phyloP scores from a whole-genome alignment of 2,797 vertebrate genomes.

The Fistularia commersonii region DNA sequence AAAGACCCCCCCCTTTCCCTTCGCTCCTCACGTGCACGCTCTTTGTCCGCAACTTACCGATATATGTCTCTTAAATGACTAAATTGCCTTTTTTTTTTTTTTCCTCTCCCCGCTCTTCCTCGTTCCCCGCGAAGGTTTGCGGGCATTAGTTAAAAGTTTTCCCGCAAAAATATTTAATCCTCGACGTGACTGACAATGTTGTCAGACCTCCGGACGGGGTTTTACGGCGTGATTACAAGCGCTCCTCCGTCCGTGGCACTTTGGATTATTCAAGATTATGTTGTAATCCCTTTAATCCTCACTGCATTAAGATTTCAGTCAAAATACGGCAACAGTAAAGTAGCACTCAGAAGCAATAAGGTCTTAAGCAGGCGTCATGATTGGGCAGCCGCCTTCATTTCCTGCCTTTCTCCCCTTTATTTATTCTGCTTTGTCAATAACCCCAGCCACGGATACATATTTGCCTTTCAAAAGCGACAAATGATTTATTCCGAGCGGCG shows the following conservation, averaged over 20 bases:
- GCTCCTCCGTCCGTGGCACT: slow-evolving; percentile 90
- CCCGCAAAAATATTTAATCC: slow-evolving; percentile 78
- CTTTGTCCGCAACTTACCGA: slow-evolving; percentile 60
- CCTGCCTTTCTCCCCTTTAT: slow-evolving; percentile 50
- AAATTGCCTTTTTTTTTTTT: slow-evolving; percentile 55
- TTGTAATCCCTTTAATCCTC: slow-evolving; percentile 99
- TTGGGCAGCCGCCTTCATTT: slow-evolving; percentile 62
- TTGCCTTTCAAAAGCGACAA: slow-evolving; percentile 51
- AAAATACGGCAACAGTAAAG: slow-evolving; percentile 93
- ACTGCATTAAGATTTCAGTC: slow-evolving; percentile 97
- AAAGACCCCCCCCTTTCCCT: slow-evolving; percentile 40
- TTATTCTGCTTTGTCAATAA: slow-evolving; percentile 66
- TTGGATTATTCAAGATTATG: slow-evolving; percentile 99
- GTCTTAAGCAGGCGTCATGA: slow-evolving; percentile 87
- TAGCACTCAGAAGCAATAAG: slow-evolving; percentile 85
- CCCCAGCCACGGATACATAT: slow-evolving; percentile 43
- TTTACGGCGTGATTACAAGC: slow-evolving; percentile 84
- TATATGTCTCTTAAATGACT: slow-evolving; percentile 68
- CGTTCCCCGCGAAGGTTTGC: slow-evolving; percentile 34
- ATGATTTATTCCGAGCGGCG: slow-evolving; percentile 55
- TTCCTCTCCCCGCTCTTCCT: slow-evolving; percentile 12
- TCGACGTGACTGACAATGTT: slow-evolving; percentile 84
- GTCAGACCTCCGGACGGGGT: slow-evolving; percentile 83
- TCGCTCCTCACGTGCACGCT: slow-evolving; percentile 60
- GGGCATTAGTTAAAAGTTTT: slow-evolving; percentile 69